These are phyloP conservation scores for Aplocera efformata DNA, from an alignment of 2,888 invertebrate species.

Conservation along the genomic window DNA sequence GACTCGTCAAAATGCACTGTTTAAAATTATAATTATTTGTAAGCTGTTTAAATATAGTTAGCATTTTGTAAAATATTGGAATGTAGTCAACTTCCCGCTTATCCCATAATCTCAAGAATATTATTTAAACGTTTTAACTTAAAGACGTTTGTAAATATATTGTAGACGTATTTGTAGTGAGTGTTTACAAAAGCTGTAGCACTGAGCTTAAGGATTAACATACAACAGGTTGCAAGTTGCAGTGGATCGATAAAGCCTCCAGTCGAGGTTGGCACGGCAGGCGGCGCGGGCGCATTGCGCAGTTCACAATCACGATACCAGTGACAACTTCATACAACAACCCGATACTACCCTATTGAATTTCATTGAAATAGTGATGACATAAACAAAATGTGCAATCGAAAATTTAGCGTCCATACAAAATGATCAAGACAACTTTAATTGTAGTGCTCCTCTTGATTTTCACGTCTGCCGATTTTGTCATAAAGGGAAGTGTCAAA, in stretches of 20 bases:
- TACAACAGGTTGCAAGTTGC: slow-evolving; percentile 69
- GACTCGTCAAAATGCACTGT: background rate
- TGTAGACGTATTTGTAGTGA: slow-evolving; percentile 41
- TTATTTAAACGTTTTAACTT: slow-evolving; percentile 27
- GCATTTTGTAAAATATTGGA: background rate
- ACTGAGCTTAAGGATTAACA: slow-evolving; percentile 63
- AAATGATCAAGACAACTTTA: slow-evolving; percentile 50
- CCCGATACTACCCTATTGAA: background rate
- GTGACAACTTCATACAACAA: slow-evolving; percentile 22
- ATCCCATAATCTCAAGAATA: slow-evolving; percentile 18
- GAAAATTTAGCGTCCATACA: slow-evolving; percentile 27
- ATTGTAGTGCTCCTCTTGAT: slow-evolving; percentile 45
- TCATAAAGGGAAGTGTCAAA: slow-evolving; percentile 67
- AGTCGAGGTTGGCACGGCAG: slow-evolving; percentile 66
- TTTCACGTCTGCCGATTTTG: slow-evolving; percentile 52
- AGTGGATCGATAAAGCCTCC: slow-evolving; percentile 67
- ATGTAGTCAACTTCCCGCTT: slow-evolving; percentile 6
- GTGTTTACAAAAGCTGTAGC: slow-evolving; percentile 60
- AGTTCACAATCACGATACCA: slow-evolving; percentile 30
- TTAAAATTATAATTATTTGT: background rate
- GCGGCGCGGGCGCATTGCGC: slow-evolving; percentile 65
- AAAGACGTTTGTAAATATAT: slow-evolving; percentile 32
- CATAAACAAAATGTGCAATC: slow-evolving; percentile 29
- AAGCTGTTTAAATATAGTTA: background rate
- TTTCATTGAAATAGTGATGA: slow-evolving; percentile 12